Evolutionary conservation across 1,140 invertebrate species (phyloP).

Genomic region (Aphaenogaster floridana): DNA sequence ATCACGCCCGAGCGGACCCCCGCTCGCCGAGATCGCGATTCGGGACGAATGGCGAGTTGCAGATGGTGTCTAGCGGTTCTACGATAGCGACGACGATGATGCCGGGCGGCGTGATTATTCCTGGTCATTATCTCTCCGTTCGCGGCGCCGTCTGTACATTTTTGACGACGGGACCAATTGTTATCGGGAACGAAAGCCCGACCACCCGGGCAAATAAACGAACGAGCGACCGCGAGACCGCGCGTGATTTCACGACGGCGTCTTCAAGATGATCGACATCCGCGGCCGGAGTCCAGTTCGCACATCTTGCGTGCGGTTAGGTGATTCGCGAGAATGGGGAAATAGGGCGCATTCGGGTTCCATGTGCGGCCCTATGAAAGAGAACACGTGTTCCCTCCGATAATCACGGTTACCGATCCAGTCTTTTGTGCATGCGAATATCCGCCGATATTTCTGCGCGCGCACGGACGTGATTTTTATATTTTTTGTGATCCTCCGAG

Average conservation of each 20-base stretch:
- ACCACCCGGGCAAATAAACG: slow-evolving; percentile 26
- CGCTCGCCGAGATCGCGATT: not conserved
- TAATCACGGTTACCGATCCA: slow-evolving; percentile 40
- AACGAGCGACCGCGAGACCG: slow-evolving; percentile 24
- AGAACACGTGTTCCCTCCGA: slow-evolving; percentile 58
- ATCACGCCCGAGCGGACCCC: not conserved
- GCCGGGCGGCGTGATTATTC: not conserved
- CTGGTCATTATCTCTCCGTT: slow-evolving; percentile 2
- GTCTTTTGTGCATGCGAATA: slow-evolving; percentile 35
- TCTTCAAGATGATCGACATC: slow-evolving; percentile 15
- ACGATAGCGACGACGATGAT: not conserved
- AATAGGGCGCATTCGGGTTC: slow-evolving; percentile 17
- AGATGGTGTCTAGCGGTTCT: slow-evolving; percentile 15
- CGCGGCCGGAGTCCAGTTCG: not conserved
- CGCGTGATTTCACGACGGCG: slow-evolving; percentile 19
- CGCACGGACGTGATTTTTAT: slow-evolving; percentile 14
- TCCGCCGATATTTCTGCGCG: not conserved
- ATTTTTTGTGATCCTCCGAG: slow-evolving; percentile 19
- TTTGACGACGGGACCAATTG: not conserved
- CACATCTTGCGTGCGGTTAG: slow-evolving; percentile 52
- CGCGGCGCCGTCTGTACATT: not conserved
- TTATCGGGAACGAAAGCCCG: not conserved
- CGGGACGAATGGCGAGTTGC: not conserved
- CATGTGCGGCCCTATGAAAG: slow-evolving; percentile 36
- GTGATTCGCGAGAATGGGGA: slow-evolving; percentile 36